phyloP scores from a whole-genome alignment of 2,113 vertebrate genomes.

The Stigmatopora argus region DNA sequence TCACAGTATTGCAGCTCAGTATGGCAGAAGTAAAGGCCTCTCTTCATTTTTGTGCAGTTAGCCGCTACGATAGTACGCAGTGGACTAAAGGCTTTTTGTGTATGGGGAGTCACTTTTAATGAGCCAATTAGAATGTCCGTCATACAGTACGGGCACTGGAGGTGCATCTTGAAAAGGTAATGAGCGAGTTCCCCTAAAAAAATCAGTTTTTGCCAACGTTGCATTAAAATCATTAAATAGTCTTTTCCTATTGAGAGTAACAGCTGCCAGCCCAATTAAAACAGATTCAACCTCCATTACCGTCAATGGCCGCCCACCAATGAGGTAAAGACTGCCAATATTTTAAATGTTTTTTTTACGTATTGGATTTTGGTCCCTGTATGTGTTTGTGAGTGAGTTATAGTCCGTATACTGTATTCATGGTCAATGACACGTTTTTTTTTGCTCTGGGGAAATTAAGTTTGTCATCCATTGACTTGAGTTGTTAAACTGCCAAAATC shows the following conservation, averaged over 20 bases:
- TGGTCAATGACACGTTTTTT: constrained; percentile 3
- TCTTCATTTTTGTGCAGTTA: constrained; percentile 33
- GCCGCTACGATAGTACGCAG: constrained; percentile 14
- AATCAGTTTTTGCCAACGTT: constrained; percentile 3
- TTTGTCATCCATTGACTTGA: neutral
- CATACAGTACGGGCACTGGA: neutral
- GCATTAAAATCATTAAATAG: neutral
- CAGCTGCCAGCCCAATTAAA: no score
- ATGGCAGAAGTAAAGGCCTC: constrained; percentile 25
- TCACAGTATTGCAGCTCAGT: constrained; percentile 11
- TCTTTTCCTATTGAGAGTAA: neutral
- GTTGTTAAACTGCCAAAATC: constrained; percentile 22
- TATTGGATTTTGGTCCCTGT: no score
- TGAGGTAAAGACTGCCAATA: no score
- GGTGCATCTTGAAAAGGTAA: neutral
- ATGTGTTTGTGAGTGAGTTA: no score
- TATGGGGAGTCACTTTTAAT: constrained; percentile 46
- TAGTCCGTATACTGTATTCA: neutral
- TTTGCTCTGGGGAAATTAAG: constrained; percentile 23
- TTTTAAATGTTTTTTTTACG: no score
- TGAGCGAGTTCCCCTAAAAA: constrained; percentile 1
- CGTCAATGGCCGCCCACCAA: no score
- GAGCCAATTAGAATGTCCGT: constrained; percentile 29
- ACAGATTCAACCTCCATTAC: no score
- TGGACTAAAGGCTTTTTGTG: constrained; percentile 17